Evolutionary conservation across 2,797 vertebrate species (phyloP), one percentile per base, ranked within the genome.

Genomic region (Emys orbicularis): DNA sequence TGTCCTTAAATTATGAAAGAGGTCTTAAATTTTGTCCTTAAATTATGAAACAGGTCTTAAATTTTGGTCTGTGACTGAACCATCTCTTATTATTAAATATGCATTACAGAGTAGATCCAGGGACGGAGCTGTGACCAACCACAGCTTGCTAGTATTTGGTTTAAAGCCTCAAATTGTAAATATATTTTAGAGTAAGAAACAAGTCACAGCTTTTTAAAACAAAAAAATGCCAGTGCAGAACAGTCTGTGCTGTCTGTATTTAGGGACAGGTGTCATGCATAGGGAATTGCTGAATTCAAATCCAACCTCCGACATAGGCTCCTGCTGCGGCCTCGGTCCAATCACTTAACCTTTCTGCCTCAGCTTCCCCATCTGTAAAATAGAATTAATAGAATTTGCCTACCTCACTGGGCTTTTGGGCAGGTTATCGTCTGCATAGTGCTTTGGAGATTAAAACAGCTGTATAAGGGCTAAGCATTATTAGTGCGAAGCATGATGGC

Each of bases 391-490:
- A 65, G 81, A 90, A 87, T 90, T 92, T 81, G 86, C 77, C 95
- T 97, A 96, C 92, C 92, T 96, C 96, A 88, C 68, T 94, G 90
- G 87, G 41, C 56, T 91, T 83, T 92, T 61, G 91, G 57, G 92
- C n/a, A 92, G 83, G 82, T 83, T 80, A 16, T 27, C 89, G 2
- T 47, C 89, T 88, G 59, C 61, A 85, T 41, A 0, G 0, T 16
- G 76, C 79, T 90, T 81, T 88, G 56, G 12, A 59, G 82, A 83
- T 87, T 77, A 18, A 13, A 74, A 15, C n/a, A 19, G 5, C 88
- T 96, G 52, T 16, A 52, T 72, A 89, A 87, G 88, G 18, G 34
- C 56, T 86, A 90, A 88, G 89, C 9, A 83, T 85, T 85, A 5
- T 87, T 68, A 59, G 50, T 52, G 12, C 2, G 11, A 95, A 93